Evolutionary conservation across 2,113 vertebrate genomes (phyloP), one percentile per base, ranked within the genome.

Genomic region (Tretioscincus oriximinensis): DNA sequence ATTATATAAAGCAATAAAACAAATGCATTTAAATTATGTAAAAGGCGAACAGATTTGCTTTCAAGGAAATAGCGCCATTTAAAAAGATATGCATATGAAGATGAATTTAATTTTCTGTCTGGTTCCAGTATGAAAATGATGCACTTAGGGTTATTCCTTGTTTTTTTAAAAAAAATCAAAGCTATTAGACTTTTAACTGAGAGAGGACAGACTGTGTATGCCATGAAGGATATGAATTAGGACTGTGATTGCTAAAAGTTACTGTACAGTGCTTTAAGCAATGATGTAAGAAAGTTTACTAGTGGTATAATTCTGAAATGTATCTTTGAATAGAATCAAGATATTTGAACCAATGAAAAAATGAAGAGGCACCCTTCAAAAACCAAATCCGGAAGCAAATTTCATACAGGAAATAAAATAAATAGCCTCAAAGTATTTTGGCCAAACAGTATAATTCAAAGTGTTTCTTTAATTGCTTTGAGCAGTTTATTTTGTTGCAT

Each of bases 1-100:
- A 74, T 35, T 28, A 77, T 45, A 78, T 74, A 82, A 88, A 88
- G 31, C 7, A 29, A 66, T 88, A 35, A 86, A 81, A 81, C 41
- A 66, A 31, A 31, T 2, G 0, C 22, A 79, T 61, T 4, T 66
- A 65, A 66, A 7, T 65, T 61, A 35, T 45, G 1, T 0, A 61
- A 76, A 41, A 29, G 8, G 47, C 72, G 63, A 66, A 0, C 63
- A 65, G 41, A 51, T 70, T 54, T 78, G 51, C 58, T 58, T 66
- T 7, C 4, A 12, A 22, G 51, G 78, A 66, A 76, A 54, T 1
- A 7, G 63, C 70, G 68, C 72, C 51, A 63, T 81, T 76, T 81
- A 85, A 49, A 51, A 5, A 4, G 65, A 2, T 3, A 24, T 12
- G 7, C 3, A 0, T 77, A 78, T 51, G 31, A 41, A 80, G 45